These are phyloP conservation scores for Norana najaformis DNA, from an alignment of 2,888 invertebrate genomes.

Conservation along the genomic window DNA sequence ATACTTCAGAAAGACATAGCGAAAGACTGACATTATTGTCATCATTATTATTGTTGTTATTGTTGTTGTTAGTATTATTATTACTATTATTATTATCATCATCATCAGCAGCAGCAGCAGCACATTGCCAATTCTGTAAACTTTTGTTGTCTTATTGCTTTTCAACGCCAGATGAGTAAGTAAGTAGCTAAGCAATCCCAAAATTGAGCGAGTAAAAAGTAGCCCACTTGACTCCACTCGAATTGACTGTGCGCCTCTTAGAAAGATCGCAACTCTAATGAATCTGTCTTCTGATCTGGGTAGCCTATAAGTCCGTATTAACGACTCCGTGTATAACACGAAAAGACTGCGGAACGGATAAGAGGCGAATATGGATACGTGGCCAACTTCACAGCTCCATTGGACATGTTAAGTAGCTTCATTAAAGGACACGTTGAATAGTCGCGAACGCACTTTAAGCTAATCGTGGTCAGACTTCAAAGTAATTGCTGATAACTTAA, in stretches of 20 bases:
- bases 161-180: neutral
- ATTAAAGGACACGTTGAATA: neutral
- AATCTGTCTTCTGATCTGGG: neutral
- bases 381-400: neutral
- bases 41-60: too few species aligned
- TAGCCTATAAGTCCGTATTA: neutral
- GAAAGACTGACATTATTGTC: too few species aligned
- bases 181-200: neutral
- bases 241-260: neutral
- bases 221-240: neutral
- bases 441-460: neutral
- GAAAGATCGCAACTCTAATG: neutral
- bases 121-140: neutral
- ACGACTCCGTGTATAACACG: neutral
- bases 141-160: neutral
- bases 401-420: neutral
- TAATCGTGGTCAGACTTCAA: neutral
- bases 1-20: too few species aligned
- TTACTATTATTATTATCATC: too few species aligned
- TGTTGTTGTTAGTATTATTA: too few species aligned
- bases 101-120: too few species aligned
- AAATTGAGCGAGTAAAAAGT: neutral
- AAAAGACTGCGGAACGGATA: neutral
- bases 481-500: neutral
- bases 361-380: too few species aligned